phyloP scores from a whole-genome alignment of 2,888 invertebrate species.

The Agelastica alni region DNA sequence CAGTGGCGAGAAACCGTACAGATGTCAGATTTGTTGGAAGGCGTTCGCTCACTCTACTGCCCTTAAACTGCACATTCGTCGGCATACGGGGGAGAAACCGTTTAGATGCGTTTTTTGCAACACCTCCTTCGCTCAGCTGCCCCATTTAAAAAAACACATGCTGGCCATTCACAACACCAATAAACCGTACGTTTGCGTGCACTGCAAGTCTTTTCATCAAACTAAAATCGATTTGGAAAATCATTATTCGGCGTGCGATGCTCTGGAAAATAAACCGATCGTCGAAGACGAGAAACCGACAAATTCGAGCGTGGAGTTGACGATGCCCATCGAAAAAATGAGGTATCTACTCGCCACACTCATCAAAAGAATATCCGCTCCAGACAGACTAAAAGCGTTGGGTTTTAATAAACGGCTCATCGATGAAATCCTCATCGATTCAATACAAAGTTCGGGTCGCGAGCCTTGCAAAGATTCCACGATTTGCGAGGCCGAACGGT shows the following conservation, averaged over 20 bases:
- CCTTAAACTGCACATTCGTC: constrained; percentile 78
- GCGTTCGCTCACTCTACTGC: constrained; percentile 86
- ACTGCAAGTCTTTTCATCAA: constrained; percentile 75
- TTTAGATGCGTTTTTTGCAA: constrained; percentile 74
- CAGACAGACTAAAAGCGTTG: constrained; percentile 74
- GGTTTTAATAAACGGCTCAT: constrained; percentile 76
- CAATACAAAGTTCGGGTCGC: constrained; percentile 75
- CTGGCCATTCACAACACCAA: constrained; percentile 78
- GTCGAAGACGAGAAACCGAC: constrained; percentile 41
- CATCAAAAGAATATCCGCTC: constrained; percentile 81
- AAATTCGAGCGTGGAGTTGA: constrained; percentile 51
- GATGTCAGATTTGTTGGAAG: constrained; percentile 78
- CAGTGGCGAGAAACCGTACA: constrained; percentile 81
- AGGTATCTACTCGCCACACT: constrained; percentile 79
- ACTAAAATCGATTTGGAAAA: constrained; percentile 73
- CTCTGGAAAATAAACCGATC: constrained; percentile 46
- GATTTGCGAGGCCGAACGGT: constrained; percentile 64
- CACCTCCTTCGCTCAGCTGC: constrained; percentile 77
- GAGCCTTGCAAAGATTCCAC: constrained; percentile 65
- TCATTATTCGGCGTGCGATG: constrained; percentile 63
- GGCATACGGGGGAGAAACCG: constrained; percentile 86
- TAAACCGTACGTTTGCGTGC: constrained; percentile 76
- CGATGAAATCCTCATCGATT: constrained; percentile 79
- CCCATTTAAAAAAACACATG: constrained; percentile 89
- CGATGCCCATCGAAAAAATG: constrained; percentile 74